Percentiles rank a stretch among this genome's conserved stretches.
phyloP scores from a whole-genome alignment of 2,113 vertebrate genomes.

The Hylia prasina region DNA sequence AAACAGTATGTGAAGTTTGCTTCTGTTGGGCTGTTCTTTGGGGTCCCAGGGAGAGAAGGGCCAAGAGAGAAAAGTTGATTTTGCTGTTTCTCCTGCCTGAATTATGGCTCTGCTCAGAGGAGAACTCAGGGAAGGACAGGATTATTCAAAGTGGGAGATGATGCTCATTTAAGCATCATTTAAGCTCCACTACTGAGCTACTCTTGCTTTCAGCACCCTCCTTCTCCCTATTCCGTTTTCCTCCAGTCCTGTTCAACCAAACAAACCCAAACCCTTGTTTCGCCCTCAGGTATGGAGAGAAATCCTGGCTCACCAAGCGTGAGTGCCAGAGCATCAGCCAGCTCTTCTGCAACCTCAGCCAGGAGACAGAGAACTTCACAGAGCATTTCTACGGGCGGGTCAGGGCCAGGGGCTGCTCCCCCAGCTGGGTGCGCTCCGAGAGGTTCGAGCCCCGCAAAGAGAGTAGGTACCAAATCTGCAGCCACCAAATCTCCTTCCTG shows the following conservation, averaged over 20 bases:
- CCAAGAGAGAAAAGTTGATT: not conserved
- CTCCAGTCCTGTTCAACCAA: not conserved
- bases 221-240: not conserved
- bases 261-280: not conserved
- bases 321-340: slow-evolving; percentile 67
- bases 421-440: slow-evolving; percentile 19
- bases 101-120: not conserved
- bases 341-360: slow-evolving; percentile 69
- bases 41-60: not conserved
- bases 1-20: slow-evolving; percentile 53
- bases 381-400: slow-evolving; percentile 68
- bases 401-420: not conserved
- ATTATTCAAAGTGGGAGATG: not conserved
- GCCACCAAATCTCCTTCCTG: too few relatives aligned
- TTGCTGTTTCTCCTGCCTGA: not conserved
- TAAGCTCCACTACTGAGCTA: not conserved
- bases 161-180: not conserved
- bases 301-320: slow-evolving; percentile 52
- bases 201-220: not conserved
- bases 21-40: not conserved
- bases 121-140: not conserved
- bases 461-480: slow-evolving; percentile 56
- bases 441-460: slow-evolving; percentile 60
- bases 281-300: slow-evolving; percentile 68
- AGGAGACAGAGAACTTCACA: slow-evolving; percentile 29